Evolutionary conservation across 2,113 vertebrate genomes (phyloP), one percentile per base, ranked within the genome.

Genomic region (Morphnarchus princeps): DNA sequence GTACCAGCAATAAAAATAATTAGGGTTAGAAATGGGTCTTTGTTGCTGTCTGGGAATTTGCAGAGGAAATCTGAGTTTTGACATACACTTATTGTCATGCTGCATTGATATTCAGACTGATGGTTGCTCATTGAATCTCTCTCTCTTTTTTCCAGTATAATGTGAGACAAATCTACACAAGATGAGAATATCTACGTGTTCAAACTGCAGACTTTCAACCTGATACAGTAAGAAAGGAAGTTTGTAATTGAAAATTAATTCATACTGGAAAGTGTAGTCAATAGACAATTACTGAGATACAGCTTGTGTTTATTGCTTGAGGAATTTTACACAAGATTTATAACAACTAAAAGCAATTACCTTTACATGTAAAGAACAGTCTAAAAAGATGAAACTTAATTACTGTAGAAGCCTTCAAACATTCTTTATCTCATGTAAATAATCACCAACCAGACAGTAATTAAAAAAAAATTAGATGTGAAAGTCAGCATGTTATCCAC

Each of bases 191-290:
- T 57, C 79, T 96, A 91, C 6, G 12, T 91, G 92, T 92, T 92
- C 86, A 88, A 96, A 95, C 95, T 94, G 78, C 90, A 96, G 92
- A 89, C 78, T 87, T 91, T 71, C 71, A 85, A 49, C 73, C 73
- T 93, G 88, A 95, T 97, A 91, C 71, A 63, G 52, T 89, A 88
- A 84, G 61, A 72, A 89, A 90, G 83, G 54, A 93, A 91, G 91
- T 95, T 94, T 87, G 62, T 93, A 97, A 97, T 95, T 96, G 96
- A 97, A 97, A 97, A 97, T 97, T 97, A 98, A 98, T 98, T 97
- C 89, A 95, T 97, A 95, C 58, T 87, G 72, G 82, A 95, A 96
- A 92, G 76, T 82, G 79, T 84, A 96, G 94, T 98, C 97, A 97
- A 96, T 97, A 98, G 97, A 93, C 97, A 97, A 96, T 97, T 97